Conservation (phyloP, 2,888 invertebrate genomes). For the Eueremaeus valkanovi region DNA sequence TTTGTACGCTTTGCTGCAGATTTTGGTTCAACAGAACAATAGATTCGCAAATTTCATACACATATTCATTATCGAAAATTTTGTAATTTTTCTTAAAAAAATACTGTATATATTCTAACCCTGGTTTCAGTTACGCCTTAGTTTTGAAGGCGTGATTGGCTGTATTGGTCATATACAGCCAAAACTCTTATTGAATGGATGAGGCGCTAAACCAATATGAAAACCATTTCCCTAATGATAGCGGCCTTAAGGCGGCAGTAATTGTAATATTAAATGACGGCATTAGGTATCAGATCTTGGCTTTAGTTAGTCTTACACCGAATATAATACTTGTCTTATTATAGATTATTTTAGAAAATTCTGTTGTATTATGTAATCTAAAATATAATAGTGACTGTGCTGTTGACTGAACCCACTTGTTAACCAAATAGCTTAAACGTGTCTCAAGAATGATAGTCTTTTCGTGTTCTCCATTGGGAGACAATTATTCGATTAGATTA, state of each 20-base stretch:
- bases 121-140: conserved; percentile 1
- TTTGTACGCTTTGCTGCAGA: not conserved
- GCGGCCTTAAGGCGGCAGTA: conserved; percentile 29
- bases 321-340: not conserved
- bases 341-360: not conserved
- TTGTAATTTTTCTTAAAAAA: conserved; percentile 24
- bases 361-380: not conserved
- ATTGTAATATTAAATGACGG: conserved; percentile 29
- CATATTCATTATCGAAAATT: not conserved
- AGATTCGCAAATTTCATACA: not conserved
- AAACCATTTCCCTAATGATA: conserved; percentile 21
- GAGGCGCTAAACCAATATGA: conserved; percentile 35
- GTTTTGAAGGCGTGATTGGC: conserved; percentile 24
- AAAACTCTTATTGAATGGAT: conserved; percentile 8
- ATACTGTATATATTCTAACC: not conserved
- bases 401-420: not conserved
- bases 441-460: conserved; percentile 19
- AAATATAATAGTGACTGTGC: too few species aligned
- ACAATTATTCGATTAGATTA: conserved; percentile 32
- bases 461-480: conserved; percentile 25
- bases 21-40: not conserved
- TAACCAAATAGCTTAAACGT: conserved; percentile 21
- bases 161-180: conserved; percentile 10
- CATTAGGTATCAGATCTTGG: not conserved
- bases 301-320: too few species aligned